phyloP scores from a whole-genome alignment of 2,888 invertebrate genomes.

The Galeruca laticollis region DNA sequence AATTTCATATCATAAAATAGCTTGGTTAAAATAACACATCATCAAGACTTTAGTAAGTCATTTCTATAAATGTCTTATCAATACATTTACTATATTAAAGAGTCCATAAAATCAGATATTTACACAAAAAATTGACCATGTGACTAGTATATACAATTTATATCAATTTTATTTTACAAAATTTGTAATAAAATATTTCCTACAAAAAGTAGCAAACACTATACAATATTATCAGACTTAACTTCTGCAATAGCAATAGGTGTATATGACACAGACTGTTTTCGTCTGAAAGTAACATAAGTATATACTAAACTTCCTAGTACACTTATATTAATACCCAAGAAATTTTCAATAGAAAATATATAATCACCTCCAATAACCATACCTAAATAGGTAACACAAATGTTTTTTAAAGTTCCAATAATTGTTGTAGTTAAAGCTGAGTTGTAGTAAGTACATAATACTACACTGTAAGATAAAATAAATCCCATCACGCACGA shows the following conservation, averaged over 20 bases:
- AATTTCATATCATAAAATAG: background rate
- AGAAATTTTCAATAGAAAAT: conserved; percentile 93
- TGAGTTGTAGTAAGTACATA: conserved; percentile 96
- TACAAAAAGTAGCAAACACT: conserved; percentile 48
- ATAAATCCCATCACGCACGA: conserved; percentile 98
- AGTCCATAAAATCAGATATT: background rate
- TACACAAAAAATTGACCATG: background rate
- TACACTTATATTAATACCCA: conserved; percentile 95
- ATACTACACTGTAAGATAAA: conserved; percentile 92
- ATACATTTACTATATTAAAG: background rate
- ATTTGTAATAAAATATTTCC: background rate
- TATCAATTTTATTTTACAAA: background rate
- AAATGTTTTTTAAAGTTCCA: conserved; percentile 97
- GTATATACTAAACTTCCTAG: conserved; percentile 88
- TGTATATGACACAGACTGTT: conserved; percentile 65
- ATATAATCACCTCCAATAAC: conserved; percentile 98
- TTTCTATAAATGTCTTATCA: background rate
- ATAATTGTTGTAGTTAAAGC: conserved; percentile 99
- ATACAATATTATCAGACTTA: conserved; percentile 66
- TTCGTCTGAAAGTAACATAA: conserved; percentile 84
- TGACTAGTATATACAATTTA: conserved; percentile 5
- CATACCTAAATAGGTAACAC: conserved; percentile 98
- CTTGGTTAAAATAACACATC: background rate
- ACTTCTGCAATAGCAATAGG: conserved; percentile 57
- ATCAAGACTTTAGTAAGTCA: background rate